Evolutionary conservation across 2,797 vertebrate genomes (phyloP), one percentile per base, ranked within the genome.

Genomic region (Hypotaenidia okinawae): DNA sequence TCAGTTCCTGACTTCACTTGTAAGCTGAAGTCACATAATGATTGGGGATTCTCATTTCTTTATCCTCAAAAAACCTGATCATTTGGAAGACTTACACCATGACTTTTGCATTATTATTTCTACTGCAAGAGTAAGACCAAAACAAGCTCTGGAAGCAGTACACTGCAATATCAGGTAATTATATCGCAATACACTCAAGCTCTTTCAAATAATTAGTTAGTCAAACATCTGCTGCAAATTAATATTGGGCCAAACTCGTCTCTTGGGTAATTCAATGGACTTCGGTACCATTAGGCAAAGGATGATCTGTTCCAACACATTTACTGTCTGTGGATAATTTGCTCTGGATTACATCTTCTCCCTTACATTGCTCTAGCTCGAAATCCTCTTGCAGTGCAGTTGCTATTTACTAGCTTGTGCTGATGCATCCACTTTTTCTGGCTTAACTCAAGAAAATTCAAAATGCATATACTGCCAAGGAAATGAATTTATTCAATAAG

Each of bases 401-500:
- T 90, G 70, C 90, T 89, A 39, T 90, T 92, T 80, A 11, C 72
- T 57, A 30, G 63, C 77, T 94, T 93, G 39, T 94, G 90, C 91
- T 92, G 94, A 95, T 90, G 54, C 90, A 77, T 87, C 64, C 64
- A 80, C 54, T 96, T 93, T 90, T 87, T 82, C 84, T 90, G 84
- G 68, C 85, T 90, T 91, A 94, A 90, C 67, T 93, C 68, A 41
- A 87, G 81, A 83, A 94, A 95, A 95, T 85, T 93, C 88, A 85
- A 87, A 95, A 90, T 74, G 68, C 59, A 43, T 54, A 90, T 33
- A 64, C 35, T 94, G 61, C 84, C 64, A 89, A 79, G 58, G 86
- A 96, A 96, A 96, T 89, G 25, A 93, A 94, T 96, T 95, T 89
- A 90, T 94, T 89, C 90, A 89, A 93, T 85, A 93, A 90, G 58